These are phyloP conservation scores for Trachelus iudaicus DNA, from an alignment of 2,888 invertebrate species.

Conservation along the genomic window DNA sequence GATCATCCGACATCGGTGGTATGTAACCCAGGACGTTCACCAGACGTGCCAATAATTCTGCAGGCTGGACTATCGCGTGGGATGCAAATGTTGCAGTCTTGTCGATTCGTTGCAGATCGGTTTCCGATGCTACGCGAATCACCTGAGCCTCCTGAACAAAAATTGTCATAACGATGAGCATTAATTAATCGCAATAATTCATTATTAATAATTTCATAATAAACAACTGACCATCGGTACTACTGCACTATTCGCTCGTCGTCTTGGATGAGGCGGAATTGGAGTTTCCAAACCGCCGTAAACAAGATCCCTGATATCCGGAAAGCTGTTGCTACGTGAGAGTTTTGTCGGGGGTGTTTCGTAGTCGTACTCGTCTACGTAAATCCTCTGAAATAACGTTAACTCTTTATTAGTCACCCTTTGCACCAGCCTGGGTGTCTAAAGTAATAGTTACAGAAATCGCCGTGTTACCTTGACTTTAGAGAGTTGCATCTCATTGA, in stretches of 20 bases:
- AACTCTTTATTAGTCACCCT: not conserved
- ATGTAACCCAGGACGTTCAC: conserved; percentile 79
- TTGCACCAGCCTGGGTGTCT: not conserved
- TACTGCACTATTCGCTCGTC: conserved; percentile 62
- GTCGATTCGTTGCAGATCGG: conserved; percentile 82
- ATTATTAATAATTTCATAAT: not conserved
- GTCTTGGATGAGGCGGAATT: conserved; percentile 51
- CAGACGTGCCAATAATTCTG: conserved; percentile 80
- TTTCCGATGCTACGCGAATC: conserved; percentile 79
- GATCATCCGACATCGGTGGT: conserved; percentile 53
- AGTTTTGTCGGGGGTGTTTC: conserved; percentile 52
- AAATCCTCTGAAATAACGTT: conserved; percentile 75
- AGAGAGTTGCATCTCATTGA: conserved; percentile 84
- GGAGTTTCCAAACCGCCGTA: conserved; percentile 49
- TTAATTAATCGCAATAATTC: not conserved
- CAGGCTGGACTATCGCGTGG: conserved; percentile 79
- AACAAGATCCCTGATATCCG: conserved; percentile 73
- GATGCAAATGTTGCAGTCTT: conserved; percentile 81
- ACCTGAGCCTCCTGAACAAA: conserved; percentile 58
- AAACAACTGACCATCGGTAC: conserved; percentile 50
- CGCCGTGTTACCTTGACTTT: conserved; percentile 77
- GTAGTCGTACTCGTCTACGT: conserved; percentile 68
- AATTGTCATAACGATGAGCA: not conserved
- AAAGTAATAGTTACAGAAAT: not conserved
- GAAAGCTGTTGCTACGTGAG: conserved; percentile 76